Percentiles rank a stretch among this genome's conserved stretches.
Evolutionary conservation across 2,113 vertebrate genomes (phyloP).

Genomic region (Malaclemys terrapin): DNA sequence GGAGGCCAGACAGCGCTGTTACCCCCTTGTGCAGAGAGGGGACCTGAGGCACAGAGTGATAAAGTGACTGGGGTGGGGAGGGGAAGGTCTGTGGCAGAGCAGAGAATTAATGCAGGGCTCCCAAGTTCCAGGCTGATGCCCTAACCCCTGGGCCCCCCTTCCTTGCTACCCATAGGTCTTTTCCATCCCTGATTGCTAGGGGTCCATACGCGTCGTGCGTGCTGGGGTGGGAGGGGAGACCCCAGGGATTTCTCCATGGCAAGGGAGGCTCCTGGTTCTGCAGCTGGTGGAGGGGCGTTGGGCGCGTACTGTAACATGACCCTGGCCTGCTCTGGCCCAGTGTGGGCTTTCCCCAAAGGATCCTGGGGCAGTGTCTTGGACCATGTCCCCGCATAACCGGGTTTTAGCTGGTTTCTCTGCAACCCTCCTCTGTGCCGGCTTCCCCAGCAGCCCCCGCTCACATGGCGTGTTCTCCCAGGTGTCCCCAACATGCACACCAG

Average conservation of each 20-base stretch:
- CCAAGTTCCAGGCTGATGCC: background rate
- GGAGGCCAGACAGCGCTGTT: too few species aligned
- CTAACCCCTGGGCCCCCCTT: constrained; percentile 59
- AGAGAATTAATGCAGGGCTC: background rate
- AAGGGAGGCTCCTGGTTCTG: background rate
- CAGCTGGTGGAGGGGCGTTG: accelerated
- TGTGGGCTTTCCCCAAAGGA: background rate
- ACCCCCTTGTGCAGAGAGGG: background rate
- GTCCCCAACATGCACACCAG: accelerated
- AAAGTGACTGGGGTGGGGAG: too few species aligned
- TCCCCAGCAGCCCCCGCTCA: background rate
- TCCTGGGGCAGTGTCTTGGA: background rate
- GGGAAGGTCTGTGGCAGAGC: background rate
- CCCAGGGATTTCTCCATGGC: accelerated
- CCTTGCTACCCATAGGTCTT: background rate
- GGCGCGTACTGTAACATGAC: background rate
- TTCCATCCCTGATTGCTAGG: background rate
- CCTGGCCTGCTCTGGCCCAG: background rate
- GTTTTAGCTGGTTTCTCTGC: background rate
- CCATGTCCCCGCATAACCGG: background rate
- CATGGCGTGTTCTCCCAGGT: accelerated
- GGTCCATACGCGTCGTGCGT: background rate
- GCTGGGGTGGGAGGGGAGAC: background rate
- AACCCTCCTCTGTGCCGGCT: background rate
- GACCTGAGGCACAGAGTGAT: background rate